These are phyloP conservation scores for Andrena minutula DNA, from an alignment of 2,888 invertebrate species.

Conservation along the genomic window DNA sequence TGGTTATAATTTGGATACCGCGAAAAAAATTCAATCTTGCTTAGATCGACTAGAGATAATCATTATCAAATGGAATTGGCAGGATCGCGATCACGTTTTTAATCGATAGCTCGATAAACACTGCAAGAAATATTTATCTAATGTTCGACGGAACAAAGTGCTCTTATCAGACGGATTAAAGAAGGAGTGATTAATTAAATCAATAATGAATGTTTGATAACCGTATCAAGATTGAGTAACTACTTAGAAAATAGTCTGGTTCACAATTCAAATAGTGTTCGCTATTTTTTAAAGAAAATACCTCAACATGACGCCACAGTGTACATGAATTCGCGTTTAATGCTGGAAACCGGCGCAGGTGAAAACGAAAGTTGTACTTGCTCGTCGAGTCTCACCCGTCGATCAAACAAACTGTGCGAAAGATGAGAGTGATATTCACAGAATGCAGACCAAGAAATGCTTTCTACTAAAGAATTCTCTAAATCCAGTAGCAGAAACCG, in stretches of 20 bases:
- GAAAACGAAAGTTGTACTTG: constrained; percentile 60
- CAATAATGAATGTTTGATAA: not conserved
- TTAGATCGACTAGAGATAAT: too few relatives aligned
- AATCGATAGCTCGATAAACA: not conserved
- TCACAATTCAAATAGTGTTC: too few relatives aligned
- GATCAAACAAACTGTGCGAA: not conserved
- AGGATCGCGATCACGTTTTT: not conserved
- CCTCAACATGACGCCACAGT: not conserved
- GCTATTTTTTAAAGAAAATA: too few relatives aligned
- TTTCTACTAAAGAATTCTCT: too few relatives aligned
- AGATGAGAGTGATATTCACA: not conserved
- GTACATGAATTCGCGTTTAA: not conserved
- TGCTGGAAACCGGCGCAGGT: constrained; percentile 35
- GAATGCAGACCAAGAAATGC: not conserved
- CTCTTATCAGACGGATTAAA: not conserved
- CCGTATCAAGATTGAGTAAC: too few relatives aligned
- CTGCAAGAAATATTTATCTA: not conserved
- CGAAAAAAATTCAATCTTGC: not conserved
- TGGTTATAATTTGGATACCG: not conserved
- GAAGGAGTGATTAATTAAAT: not conserved
- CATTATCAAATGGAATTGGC: not conserved
- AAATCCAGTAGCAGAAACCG: too few relatives aligned
- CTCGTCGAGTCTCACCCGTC: not conserved
- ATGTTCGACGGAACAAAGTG: not conserved
- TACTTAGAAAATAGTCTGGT: too few relatives aligned